Conservation (phyloP, 2,113 vertebrate species). For the Pteropus alecto region DNA sequence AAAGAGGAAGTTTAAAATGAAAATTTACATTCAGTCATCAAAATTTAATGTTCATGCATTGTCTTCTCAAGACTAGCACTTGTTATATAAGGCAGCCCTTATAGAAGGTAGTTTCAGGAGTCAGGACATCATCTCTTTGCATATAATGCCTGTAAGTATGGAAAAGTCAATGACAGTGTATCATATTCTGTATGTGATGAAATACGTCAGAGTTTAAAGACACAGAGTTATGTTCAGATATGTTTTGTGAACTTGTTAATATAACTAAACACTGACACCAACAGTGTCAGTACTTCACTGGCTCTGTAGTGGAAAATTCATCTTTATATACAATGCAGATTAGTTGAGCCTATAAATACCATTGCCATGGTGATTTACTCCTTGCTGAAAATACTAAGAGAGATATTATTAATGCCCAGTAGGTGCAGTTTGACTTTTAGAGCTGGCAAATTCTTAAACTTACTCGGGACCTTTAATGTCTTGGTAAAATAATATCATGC, state of each 20-base stretch:
- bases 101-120: background rate
- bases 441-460: background rate
- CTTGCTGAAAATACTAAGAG: background rate
- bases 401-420: background rate
- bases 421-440: background rate
- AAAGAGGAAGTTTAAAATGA: background rate
- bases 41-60: background rate
- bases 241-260: background rate
- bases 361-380: background rate
- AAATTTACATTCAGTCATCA: background rate
- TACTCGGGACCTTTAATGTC: background rate
- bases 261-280: background rate
- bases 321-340: background rate
- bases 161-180: background rate
- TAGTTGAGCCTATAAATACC: background rate
- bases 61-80: background rate
- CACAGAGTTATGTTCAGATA: background rate
- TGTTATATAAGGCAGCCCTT: rapidly evolving
- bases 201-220: background rate
- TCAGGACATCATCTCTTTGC: background rate
- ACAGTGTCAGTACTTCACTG: background rate
- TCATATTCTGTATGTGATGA: background rate
- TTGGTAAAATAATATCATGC: background rate
- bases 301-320: background rate
- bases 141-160: background rate